Conservation (phyloP, 2,888 invertebrate genomes). For the Acanthoscelides obtectus region DNA sequence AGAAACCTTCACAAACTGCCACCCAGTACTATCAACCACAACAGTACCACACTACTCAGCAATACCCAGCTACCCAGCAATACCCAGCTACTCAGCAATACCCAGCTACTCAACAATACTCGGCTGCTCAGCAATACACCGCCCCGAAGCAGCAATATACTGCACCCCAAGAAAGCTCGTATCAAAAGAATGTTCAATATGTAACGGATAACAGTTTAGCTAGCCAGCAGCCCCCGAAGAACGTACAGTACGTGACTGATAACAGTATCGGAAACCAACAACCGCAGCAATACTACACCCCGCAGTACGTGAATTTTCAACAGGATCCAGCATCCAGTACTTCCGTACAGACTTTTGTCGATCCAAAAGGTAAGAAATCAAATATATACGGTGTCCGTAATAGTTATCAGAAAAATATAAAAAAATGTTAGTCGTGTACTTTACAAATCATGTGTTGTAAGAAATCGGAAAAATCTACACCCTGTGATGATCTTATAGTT, state of each 20-base stretch:
- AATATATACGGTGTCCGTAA: conserved; percentile 5
- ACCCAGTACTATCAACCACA: neutral
- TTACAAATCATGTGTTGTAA: too few species aligned
- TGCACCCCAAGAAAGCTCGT: conserved; percentile 22
- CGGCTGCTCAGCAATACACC: conserved; percentile 21
- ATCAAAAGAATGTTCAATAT: conserved; percentile 34
- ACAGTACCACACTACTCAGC: conserved; percentile 32
- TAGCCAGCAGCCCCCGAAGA: conserved; percentile 22
- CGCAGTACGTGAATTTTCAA: conserved; percentile 39
- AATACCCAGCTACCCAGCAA: conserved; percentile 18
- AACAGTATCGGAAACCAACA: conserved; percentile 28
- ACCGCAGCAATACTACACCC: conserved; percentile 22
- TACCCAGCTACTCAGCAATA: conserved; percentile 3
- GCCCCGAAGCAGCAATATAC: conserved; percentile 29
- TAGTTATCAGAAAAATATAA: too few species aligned
- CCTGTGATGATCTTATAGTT: too few species aligned
- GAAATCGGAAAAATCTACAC: too few species aligned
- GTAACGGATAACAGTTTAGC: conserved; percentile 34
- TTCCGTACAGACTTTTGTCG: conserved; percentile 37
- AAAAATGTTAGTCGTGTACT: too few species aligned
- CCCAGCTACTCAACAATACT: conserved; percentile 3
- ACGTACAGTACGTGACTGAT: conserved; percentile 37
- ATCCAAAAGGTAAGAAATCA: conserved; percentile 34
- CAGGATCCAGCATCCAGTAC: conserved; percentile 37
- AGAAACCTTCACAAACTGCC: conserved; percentile 3